Conservation (phyloP, 2,113 vertebrate species). For the Australoheros scitulus region DNA sequence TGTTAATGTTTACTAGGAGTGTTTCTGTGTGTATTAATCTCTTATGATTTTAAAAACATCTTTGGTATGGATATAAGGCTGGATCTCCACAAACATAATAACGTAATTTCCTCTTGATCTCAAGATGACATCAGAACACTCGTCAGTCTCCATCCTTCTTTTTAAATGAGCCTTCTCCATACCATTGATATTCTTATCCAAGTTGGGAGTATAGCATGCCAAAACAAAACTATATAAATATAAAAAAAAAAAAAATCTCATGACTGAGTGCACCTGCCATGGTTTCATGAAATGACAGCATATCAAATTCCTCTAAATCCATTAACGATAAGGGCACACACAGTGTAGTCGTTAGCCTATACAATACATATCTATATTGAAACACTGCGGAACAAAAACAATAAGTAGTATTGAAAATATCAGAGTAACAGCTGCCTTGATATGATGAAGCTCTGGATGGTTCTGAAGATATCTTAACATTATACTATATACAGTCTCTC, state of each 20-base stretch:
- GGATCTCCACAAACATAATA: constrained; percentile 56
- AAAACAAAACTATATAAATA: constrained; percentile 16
- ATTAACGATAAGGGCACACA: constrained; percentile 62
- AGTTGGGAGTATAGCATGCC: constrained; percentile 59
- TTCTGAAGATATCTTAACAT: constrained; percentile 64
- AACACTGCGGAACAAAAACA: constrained; percentile 65
- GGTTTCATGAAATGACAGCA: constrained; percentile 54
- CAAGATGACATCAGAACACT: constrained; percentile 61
- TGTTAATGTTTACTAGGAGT: constrained; percentile 56
- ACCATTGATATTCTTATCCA: constrained; percentile 60
- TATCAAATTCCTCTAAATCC: constrained; percentile 63
- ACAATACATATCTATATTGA: constrained; percentile 60
- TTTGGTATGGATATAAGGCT: constrained; percentile 83
- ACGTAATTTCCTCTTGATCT: constrained; percentile 50
- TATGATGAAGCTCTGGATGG: constrained; percentile 77
- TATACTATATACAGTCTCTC: constrained; percentile 75
- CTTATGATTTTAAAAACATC: constrained; percentile 68
- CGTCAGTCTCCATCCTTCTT: constrained; percentile 47
- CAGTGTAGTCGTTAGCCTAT: constrained; percentile 64
- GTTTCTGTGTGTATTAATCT: constrained; percentile 67
- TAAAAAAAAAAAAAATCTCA: constrained; percentile 18
- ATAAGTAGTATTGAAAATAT: constrained; percentile 71
- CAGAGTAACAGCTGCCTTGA: constrained; percentile 76
- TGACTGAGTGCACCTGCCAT: constrained; percentile 63
- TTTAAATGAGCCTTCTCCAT: constrained; percentile 71